phyloP scores from a whole-genome alignment of 1,140 invertebrate species.

The Heterodera schachtii region DNA sequence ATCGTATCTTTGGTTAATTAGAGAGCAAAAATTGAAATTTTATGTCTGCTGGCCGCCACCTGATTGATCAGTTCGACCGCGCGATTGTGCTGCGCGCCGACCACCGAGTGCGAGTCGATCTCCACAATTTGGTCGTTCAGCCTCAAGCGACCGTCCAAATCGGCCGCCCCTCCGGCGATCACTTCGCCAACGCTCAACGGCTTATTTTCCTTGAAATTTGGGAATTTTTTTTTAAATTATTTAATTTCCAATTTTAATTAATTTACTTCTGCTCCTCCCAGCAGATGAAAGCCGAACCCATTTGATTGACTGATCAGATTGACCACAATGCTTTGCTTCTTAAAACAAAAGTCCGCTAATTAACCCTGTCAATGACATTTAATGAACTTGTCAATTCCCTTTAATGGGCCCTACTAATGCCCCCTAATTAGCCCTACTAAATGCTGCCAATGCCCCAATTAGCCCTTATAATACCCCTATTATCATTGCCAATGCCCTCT shows the following conservation, averaged over 20 bases:
- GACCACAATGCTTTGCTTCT: constrained; percentile 9
- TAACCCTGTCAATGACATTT: too few relatives aligned
- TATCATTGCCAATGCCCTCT: too few relatives aligned
- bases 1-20: too few relatives aligned
- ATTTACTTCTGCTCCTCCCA: constrained; percentile 76
- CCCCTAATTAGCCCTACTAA: too few relatives aligned
- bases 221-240: constrained; percentile 32
- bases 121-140: constrained; percentile 87
- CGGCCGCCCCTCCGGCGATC: constrained; percentile 86
- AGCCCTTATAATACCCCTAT: too few relatives aligned
- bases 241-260: constrained; percentile 9
- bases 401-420: too few relatives aligned
- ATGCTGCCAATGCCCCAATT: too few relatives aligned
- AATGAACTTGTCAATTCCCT: too few relatives aligned
- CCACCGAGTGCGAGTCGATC: constrained; percentile 80
- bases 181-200: constrained; percentile 89
- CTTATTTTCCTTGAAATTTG: constrained; percentile 32
- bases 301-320: constrained; percentile 79
- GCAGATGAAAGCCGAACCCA: constrained; percentile 94
- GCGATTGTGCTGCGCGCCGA: constrained; percentile 83
- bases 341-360: too few relatives aligned
- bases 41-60: not conserved
- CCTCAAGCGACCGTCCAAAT: constrained; percentile 80
- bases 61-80: constrained; percentile 86
- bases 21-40: not conserved